Base-by-base conservation (phyloP, 2,113 vertebrate species). In the Lutjanus erythropterus region DNA sequence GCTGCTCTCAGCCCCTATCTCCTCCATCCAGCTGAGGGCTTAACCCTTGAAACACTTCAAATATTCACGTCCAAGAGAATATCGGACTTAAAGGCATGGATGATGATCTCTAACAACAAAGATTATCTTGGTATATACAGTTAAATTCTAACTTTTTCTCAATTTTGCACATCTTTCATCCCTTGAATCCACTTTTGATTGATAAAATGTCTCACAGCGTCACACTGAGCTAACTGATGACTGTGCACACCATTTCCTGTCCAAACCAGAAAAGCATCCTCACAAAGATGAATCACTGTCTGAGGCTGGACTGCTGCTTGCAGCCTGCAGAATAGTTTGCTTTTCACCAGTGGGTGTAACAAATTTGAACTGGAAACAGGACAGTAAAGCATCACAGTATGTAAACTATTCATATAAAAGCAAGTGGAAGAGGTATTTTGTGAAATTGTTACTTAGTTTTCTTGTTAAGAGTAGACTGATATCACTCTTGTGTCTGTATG, bases 1-100 rank as follows among this genome's bases (percentile, higher is more conserved):
- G 72, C 86, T 88, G 71, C 79, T 91, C 82, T 88, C 83, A 87
- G 80, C 85, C 80, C 75, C 88, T 89, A 91, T 91, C 91, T 91
- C 84, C 75, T 82, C 59, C 65, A 56, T 71, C 74, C 72, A n/a
- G 72, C 87, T 55, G 50, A 71, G 53, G 68, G 27, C 81, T 88
- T 92, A 92, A 93, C 90, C 81, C 86, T 77, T 83, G 23, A 56
- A 35, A 56, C 12, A 29, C 67, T 77, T 67, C 2, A 72, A 86
- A 81, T 16, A 4, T 27, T 81, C 47, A 53, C 25, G 12, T 71
- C 29, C 6, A 50, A 37, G 29, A 42, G 25, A 75, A 0, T 33
- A 41, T 31, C 23, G 2, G 11, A 35, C 29, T 23, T 6, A 3
- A 4, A 46, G 7, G 19, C 52, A 61, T 21, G 9, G 8, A n/a